Conservation (phyloP, 2,888 invertebrate genomes). For the Ennomos fuscantarius region DNA sequence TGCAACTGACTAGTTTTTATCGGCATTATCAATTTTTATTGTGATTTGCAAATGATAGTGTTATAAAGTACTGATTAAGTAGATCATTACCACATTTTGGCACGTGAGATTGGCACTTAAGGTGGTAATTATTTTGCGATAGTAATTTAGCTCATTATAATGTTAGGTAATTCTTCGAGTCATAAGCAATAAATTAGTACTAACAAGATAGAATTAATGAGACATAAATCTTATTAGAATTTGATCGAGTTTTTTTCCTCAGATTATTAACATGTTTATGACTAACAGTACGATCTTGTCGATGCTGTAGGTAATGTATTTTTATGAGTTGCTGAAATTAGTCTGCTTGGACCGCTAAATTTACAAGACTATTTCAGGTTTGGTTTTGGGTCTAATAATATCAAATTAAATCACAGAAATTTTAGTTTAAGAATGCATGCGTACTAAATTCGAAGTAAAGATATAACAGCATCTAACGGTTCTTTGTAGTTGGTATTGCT, state of each 20-base stretch:
- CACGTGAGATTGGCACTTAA: conserved; percentile 7
- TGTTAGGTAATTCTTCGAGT: conserved; percentile 17
- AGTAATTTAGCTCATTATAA: conserved; percentile 19
- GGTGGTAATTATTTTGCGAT: conserved; percentile 15
- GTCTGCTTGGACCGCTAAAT: too few species aligned
- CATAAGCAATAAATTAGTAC: conserved; percentile 18
- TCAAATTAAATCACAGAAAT: too few species aligned
- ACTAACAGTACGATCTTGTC: too few species aligned
- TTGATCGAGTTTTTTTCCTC: conserved; percentile 5
- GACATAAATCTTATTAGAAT: conserved; percentile 21
- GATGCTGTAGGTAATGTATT: too few species aligned
- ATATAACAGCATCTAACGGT: too few species aligned
- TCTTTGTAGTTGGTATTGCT: too few species aligned
- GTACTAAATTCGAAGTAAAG: too few species aligned
- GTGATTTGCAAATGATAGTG: conserved; percentile 9
- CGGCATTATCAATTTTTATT: conserved; percentile 2
- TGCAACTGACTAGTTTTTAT: conserved; percentile 12
- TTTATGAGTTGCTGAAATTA: too few species aligned
- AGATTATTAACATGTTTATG: neutral
- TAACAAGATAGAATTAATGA: conserved; percentile 24
- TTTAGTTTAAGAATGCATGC: too few species aligned
- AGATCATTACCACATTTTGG: conserved; percentile 17
- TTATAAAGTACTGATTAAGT: conserved; percentile 8
- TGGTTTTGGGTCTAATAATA: too few species aligned
- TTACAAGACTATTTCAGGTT: too few species aligned